Percentiles rank a stretch among this genome's conserved stretches.
phyloP scores from a whole-genome alignment of 35 echinoderm and acorn worm species.

The Anneissia japonica region DNA sequence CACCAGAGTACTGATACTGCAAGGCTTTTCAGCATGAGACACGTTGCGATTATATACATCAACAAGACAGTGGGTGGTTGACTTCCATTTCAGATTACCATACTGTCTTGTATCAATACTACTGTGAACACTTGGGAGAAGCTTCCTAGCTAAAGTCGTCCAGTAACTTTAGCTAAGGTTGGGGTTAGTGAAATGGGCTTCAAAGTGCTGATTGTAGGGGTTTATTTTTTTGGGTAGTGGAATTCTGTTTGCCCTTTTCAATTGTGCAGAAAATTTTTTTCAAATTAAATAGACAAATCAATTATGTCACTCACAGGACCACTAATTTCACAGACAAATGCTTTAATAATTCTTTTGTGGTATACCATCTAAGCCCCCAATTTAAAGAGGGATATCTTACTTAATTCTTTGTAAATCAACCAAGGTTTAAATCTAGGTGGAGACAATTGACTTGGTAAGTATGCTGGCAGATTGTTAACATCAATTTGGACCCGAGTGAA shows the following conservation, averaged over 20 bases:
- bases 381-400: no score
- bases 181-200: slow-evolving; percentile 8
- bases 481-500: no score
- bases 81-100: slow-evolving; percentile 16
- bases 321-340: no score
- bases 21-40: background rate
- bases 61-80: slow-evolving; percentile 20
- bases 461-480: no score
- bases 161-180: slow-evolving; percentile 17
- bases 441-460: no score
- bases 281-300: no score
- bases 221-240: background rate
- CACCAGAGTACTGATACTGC: slow-evolving; percentile 15
- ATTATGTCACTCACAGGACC: no score
- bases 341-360: no score
- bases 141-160: slow-evolving; percentile 14
- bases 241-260: slow-evolving; percentile 14
- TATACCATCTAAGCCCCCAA: no score
- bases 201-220: slow-evolving; percentile 1
- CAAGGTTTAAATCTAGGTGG: no score
- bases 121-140: background rate
- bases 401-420: no score
- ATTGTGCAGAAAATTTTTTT: background rate
- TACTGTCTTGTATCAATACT: slow-evolving; percentile 11
- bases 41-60: slow-evolving; percentile 11